Base-by-base conservation (phyloP, 2,888 invertebrate genomes). In the Caenorhabditis japonica region DNA sequence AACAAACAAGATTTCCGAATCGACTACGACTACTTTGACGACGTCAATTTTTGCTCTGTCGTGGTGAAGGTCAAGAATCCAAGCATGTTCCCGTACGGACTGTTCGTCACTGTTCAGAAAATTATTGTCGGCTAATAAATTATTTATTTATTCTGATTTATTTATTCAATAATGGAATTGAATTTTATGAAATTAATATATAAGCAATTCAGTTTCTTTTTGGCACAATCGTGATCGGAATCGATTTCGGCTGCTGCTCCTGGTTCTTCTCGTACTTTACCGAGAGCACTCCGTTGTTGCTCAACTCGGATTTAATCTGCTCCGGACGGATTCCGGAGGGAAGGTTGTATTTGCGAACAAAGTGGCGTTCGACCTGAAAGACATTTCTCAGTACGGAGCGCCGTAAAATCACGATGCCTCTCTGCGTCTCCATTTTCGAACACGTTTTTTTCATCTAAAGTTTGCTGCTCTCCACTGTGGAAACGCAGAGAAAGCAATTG, bases 291-390 rank as follows among this genome's bases (percentile, higher is more conserved):
- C 83, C 83, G 8, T 81, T 81, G 55, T 72, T 75, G 49, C 80
- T 81, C 56, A 83, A 70, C 33, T 83, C 83, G 25, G 73, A 72
- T 25, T 80, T 80, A 39, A 75, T 55, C 51, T 82, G 76, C 46
- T 83, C 83, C 17, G 82, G 70, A 53, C 78, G 80, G 43, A 81
- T 75, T 43, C 71, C 71, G 17, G 76, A 21, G 10, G 83, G 83
- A n/a, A 83, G 75, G 27, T 62, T 72, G 60, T 81, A 83, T 64
- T 83, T 83, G 39, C 83, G 76, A 25, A 77, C 66, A 46, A 83
- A 83, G 39, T 76, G 69, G 49, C 83, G 80, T 47, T 81, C 80
- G 41, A 83, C 47, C 82, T 82, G 56, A 27, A 78, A 69, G 13
- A n/a, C n/a, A n/a, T 21, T 15, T 10, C 8, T 10, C n/a, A 17